Percentiles rank a stretch among this genome's conserved stretches.
Evolutionary conservation across 2,113 vertebrate genomes (phyloP).

Genomic region (Corvus moneduloides): DNA sequence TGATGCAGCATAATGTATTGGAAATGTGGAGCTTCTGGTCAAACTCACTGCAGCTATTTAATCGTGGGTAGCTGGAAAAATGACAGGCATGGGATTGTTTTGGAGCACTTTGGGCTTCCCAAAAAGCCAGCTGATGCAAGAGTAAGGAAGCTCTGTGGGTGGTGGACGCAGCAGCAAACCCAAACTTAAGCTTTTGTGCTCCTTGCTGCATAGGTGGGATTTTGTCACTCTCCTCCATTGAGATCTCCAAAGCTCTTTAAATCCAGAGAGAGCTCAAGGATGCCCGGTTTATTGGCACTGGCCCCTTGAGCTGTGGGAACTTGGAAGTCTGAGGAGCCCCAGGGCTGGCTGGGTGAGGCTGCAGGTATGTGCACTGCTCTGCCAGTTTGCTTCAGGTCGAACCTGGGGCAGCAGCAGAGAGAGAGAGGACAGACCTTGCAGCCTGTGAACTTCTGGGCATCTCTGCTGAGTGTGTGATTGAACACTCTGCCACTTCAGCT

Average conservation of each 20-base stretch:
- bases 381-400: background rate
- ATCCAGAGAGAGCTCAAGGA: background rate
- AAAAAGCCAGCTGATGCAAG: background rate
- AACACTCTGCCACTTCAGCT: background rate
- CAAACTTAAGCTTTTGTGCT: background rate
- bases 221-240: background rate
- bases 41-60: background rate
- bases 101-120: background rate
- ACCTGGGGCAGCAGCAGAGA: background rate
- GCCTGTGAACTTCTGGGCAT: background rate
- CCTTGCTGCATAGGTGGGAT: background rate
- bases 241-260: background rate
- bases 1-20: background rate
- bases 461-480: background rate
- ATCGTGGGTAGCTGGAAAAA: background rate
- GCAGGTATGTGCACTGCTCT: fast-evolving
- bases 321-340: background rate
- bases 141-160: background rate
- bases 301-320: background rate
- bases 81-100: background rate
- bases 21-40: background rate
- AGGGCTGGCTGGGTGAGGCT: background rate
- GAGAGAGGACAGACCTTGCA: background rate
- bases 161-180: background rate
- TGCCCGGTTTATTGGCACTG: fast-evolving